Evolutionary conservation across 2,888 invertebrate genomes (phyloP).

Genomic region (Geophilus truncorum): DNA sequence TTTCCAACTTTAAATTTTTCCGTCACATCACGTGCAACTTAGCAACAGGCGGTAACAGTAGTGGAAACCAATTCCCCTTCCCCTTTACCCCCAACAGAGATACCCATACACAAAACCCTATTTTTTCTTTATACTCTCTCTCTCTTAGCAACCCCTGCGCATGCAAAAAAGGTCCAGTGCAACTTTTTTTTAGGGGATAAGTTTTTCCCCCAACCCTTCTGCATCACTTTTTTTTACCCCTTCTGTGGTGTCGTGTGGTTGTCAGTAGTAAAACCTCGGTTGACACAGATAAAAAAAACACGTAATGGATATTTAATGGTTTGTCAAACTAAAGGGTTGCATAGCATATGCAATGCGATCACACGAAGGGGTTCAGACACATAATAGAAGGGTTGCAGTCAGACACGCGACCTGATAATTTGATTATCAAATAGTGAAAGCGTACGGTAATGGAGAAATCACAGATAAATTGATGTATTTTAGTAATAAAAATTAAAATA

Average conservation of each 20-base stretch:
- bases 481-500: no score
- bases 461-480: no score
- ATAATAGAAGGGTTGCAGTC: background rate
- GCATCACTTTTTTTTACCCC: background rate
- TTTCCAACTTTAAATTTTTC: background rate
- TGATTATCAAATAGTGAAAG: background rate
- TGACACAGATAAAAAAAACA: background rate
- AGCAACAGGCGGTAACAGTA: slow-evolving; percentile 1
- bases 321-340: slow-evolving; percentile 1
- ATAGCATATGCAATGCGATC: background rate
- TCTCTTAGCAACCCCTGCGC: background rate
- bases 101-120: background rate
- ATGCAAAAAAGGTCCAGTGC: background rate
- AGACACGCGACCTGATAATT: background rate
- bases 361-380: background rate
- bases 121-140: background rate
- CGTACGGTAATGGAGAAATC: no score
- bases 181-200: background rate
- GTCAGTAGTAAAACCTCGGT: slow-evolving; percentile 11
- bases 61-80: slow-evolving; percentile 6
- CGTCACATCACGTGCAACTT: background rate
- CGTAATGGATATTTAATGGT: background rate
- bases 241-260: background rate
- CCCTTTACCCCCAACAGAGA: slow-evolving; percentile 16
- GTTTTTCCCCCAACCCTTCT: background rate